Percentiles rank a stretch among this genome's conserved stretches.
Conservation (phyloP, 2,888 invertebrate genomes). For the Limnephilus rhombicus region DNA sequence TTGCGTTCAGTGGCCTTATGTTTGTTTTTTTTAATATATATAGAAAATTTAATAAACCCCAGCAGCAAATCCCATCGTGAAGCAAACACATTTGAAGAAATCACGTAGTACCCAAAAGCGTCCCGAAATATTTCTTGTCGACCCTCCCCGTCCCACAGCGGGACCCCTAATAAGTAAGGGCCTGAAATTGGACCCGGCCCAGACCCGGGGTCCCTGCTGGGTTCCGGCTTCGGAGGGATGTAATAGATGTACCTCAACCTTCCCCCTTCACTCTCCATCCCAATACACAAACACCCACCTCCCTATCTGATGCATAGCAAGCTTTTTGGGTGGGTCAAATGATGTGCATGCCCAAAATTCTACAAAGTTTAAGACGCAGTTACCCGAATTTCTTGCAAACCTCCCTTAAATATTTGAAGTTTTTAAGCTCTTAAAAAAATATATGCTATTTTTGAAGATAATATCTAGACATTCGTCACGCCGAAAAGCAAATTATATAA, state of each 20-base stretch:
- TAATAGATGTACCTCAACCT: slow-evolving; percentile 6
- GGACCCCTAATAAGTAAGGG: slow-evolving; percentile 40
- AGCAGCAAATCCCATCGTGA: background rate
- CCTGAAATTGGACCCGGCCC: slow-evolving; percentile 40
- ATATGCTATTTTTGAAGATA: no score
- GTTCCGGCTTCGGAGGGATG: background rate
- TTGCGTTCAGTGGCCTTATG: no score
- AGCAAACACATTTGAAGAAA: background rate
- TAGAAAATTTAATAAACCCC: background rate
- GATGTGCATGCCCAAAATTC: no score
- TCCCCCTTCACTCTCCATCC: background rate
- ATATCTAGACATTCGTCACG: no score
- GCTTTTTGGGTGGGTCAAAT: background rate
- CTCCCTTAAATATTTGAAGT: no score
- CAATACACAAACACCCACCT: background rate
- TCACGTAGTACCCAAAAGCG: slow-evolving; percentile 15
- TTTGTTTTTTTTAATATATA: background rate
- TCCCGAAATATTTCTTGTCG: slow-evolving; percentile 7
- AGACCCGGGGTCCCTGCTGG: background rate
- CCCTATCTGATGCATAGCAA: background rate
- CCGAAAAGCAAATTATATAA: no score
- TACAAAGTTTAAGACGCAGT: no score
- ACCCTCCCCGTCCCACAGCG: background rate
- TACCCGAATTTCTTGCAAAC: no score
- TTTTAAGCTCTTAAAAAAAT: no score